Evolutionary conservation across 1,140 invertebrate species (phyloP), one percentile per base, ranked within the genome.

Genomic region (Marisa cornuarietis): DNA sequence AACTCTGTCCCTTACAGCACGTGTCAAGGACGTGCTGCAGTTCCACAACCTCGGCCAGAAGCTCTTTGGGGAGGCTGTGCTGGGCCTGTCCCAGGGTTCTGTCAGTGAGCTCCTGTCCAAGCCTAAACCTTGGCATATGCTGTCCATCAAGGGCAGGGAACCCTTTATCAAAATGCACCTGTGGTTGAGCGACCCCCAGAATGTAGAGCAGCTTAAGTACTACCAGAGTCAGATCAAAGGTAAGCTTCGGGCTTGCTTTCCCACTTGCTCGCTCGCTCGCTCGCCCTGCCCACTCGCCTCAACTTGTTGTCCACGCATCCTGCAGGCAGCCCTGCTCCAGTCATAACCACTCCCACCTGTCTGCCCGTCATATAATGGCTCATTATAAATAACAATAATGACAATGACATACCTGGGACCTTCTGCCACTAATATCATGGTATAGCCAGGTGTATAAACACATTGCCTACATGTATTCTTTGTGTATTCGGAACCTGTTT

Each of bases 21-120:
- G 97, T 90, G 98, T 99, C 87, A 99, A 99, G 89, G 98, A 99
- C 90, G 96, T 97, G 0, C 92, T 99, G 1, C 92, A 99, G 62
- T 97, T 97, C 16, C 98, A 99, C 87, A 99, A 99, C 87, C 97
- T 99, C 85, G 98, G 98, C 2, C 98, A 99, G 92, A 99, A 99
- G 93, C 96, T 99, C 77, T 99, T 99, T 88, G 98, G 98, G 24
- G 98, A 99, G 92, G 96, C 96, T 0, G 97, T 99, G 49, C 92
- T 99, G 0, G 98, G 97, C 0, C 92, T 99, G 20, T 98, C 97
- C 6, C 98, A 99, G 91, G 98, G 98, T 24, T 99, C 97, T 0
- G 98, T 99, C 1, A 98, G 96, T 88, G 98, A 99, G 91, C 91
- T 99, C 22, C 92, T 99, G 0, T 98, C 97, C 71, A 99, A 99